These are phyloP conservation scores for Nothocercus nigrocapillus DNA, from an alignment of 2,113 vertebrate species.

Conservation along the genomic window DNA sequence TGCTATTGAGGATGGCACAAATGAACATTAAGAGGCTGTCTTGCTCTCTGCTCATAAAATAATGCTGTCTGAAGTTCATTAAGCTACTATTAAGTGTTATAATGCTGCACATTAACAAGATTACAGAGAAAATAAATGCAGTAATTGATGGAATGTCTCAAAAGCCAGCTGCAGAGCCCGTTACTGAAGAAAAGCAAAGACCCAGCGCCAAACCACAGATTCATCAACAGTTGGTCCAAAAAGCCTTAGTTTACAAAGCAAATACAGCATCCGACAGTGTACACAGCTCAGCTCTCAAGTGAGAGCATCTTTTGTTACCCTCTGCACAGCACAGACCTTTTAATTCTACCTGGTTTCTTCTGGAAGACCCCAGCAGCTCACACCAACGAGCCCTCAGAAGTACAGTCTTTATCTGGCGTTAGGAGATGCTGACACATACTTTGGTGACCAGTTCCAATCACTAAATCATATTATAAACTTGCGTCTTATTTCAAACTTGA, in stretches of 20 bases:
- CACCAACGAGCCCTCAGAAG: not conserved
- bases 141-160: slow-evolving; percentile 11
- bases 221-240: not conserved
- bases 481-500: not conserved
- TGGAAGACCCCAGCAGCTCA: not conserved
- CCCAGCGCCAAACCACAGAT: slow-evolving; percentile 39
- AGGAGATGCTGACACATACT: not conserved
- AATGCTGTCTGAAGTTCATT: slow-evolving; percentile 39
- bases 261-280: not conserved
- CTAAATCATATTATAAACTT: not conserved
- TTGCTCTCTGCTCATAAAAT: not conserved
- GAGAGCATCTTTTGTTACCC: not conserved
- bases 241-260: slow-evolving; percentile 2
- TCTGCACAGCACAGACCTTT: not conserved
- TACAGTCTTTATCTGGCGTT: not conserved
- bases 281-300: not conserved
- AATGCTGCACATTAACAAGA: slow-evolving; percentile 19
- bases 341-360: not conserved
- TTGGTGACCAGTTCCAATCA: not conserved
- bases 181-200: not conserved
- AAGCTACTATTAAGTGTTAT: slow-evolving; percentile 35
- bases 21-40: not conserved
- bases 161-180: slow-evolving; percentile 12
- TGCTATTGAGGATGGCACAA: not conserved
- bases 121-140: slow-evolving; percentile 44